phyloP scores from a whole-genome alignment of 2,797 vertebrate genomes.

The Naso thynnoides region DNA sequence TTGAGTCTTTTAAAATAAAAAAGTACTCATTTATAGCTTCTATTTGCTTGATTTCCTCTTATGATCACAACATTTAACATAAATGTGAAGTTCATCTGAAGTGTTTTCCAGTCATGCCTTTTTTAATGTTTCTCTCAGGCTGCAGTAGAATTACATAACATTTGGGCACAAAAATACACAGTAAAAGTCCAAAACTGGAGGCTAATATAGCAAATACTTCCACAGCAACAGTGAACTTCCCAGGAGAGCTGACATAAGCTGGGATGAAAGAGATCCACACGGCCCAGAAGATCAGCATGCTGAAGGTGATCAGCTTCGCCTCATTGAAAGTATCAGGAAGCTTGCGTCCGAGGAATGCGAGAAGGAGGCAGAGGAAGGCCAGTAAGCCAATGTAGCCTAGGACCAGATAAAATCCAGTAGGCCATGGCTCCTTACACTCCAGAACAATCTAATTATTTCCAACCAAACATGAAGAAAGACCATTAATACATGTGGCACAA shows the following conservation, averaged over 20 bases:
- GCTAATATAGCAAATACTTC: constrained; percentile 85
- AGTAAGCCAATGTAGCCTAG: constrained; percentile 85
- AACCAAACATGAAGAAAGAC: constrained; percentile 15
- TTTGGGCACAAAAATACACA: constrained; percentile 85
- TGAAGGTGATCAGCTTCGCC: constrained; percentile 85
- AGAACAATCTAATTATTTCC: constrained; percentile 71
- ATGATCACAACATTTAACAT: background rate
- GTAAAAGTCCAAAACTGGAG: constrained; percentile 83
- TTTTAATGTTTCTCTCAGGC: constrained; percentile 82
- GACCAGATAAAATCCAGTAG: constrained; percentile 82
- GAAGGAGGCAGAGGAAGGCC: constrained; percentile 79
- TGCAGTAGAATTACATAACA: constrained; percentile 83
- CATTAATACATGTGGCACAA: background rate
- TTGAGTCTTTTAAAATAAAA: too few species aligned
- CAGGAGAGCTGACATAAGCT: constrained; percentile 81
- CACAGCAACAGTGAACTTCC: constrained; percentile 84
- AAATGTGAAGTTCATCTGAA: constrained; percentile 7
- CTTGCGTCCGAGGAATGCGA: constrained; percentile 83
- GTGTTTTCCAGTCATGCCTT: constrained; percentile 72
- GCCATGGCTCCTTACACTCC: constrained; percentile 84
- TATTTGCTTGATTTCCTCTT: too few species aligned
- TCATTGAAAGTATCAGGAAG: constrained; percentile 86
- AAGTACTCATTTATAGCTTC: too few species aligned
- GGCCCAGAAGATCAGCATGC: constrained; percentile 85
- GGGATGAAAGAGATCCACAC: constrained; percentile 87